phyloP scores from a whole-genome alignment of 2,113 vertebrate species.

The Casuarius casuarius region DNA sequence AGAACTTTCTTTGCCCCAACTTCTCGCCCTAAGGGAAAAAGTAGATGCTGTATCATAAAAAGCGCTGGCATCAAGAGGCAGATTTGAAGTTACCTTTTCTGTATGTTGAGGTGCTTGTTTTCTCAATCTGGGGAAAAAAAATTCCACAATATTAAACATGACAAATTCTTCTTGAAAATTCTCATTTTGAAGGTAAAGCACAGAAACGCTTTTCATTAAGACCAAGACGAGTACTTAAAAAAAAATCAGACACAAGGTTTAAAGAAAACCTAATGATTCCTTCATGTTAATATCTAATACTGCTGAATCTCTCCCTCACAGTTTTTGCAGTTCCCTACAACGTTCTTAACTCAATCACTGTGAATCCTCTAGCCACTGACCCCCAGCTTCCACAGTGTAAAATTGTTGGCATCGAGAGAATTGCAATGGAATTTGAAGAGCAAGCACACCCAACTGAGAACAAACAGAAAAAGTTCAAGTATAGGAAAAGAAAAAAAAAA shows the following conservation, averaged over 20 bases:
- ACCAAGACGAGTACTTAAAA: background rate
- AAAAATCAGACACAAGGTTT: background rate
- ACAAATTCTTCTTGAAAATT: background rate
- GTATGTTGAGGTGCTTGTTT: background rate
- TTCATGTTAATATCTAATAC: background rate
- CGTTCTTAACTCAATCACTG: background rate
- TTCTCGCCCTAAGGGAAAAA: background rate
- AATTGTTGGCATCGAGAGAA: background rate
- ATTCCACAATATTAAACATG: background rate
- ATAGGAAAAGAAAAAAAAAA: background rate
- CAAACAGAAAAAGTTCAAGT: background rate
- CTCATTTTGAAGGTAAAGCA: background rate
- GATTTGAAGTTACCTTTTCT: background rate
- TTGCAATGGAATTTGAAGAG: background rate
- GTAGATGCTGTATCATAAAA: background rate
- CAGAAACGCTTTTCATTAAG: background rate
- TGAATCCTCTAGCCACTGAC: background rate
- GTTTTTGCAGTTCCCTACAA: background rate
- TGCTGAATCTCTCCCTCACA: background rate
- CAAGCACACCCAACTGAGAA: background rate
- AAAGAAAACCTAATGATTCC: background rate
- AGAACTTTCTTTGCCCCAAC: background rate
- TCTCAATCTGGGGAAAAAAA: background rate
- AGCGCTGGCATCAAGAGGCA: background rate
- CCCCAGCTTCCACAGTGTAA: background rate